Base-by-base conservation (phyloP, 1,140 invertebrate genomes). In the Ceratina calcarata region DNA sequence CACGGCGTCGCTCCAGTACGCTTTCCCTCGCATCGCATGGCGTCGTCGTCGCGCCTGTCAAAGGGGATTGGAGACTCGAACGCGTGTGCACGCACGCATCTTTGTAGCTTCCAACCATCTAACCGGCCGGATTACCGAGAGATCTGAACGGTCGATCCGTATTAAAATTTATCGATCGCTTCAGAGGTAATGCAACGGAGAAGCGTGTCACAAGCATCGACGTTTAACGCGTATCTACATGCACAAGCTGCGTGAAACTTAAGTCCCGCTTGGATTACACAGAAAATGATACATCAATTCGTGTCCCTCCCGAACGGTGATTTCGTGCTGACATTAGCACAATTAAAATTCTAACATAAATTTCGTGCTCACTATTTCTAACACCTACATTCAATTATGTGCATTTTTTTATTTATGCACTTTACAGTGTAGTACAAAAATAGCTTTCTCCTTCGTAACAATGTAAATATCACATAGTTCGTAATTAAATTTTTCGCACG, bases 121-220 rank as follows among this genome's bases (percentile, higher is more conserved):
- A 57, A 55, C 27, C 51, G 24, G 27, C 1, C 45, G 51, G 22
- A 67, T 81, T 62, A 58, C 13, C 49, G n/a, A 53, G 45, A 15
- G 18, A 53, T 68, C n/a, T 24, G n/a, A 24, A 22, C 58, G 32
- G 49, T 55, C 74, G 65, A 83, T 83, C 61, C 2, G 57, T n/a
- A 22, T 49, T n/a, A 32, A 70, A 72, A 80, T 80, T 51, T 84
- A 84, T 69, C 64, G 58, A 27, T 20, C 70, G 53, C 24, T 57
- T 57, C 60, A 20, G 53, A 64, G 51, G 51, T 65, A 80, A 84
- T 68, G 70, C 45, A 51, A 24, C 16, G 37, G 68, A 72, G 53
- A 22, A 79, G 45, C 49, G 70, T 79, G 78, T 79, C 78, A 51
- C 61, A 18, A 20, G 18, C 24, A 49, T 53, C 45, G 18, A 81